Percentiles rank a stretch among this genome's conserved stretches.
These are phyloP conservation scores for Aurelia aurita DNA, from an alignment of 30 jellyfish, hydroid and myxozoan species.

Conservation along the genomic window DNA sequence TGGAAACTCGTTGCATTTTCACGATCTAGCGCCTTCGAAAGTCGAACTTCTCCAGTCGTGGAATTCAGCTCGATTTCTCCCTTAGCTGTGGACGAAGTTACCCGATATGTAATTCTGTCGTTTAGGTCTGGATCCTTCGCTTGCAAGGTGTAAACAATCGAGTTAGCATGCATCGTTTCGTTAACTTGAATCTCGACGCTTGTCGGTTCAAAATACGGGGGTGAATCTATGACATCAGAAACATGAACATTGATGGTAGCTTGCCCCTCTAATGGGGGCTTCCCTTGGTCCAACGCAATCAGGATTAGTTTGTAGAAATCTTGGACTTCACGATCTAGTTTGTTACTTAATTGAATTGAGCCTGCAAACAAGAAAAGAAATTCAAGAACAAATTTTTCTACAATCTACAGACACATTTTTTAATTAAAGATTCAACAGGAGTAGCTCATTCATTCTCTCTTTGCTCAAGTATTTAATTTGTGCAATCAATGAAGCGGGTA, in stretches of 20 bases:
- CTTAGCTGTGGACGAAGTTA: constrained; percentile 6
- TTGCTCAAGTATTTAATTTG: too few species aligned
- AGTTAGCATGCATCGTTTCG: constrained; percentile 40
- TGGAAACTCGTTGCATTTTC: constrained; percentile 40
- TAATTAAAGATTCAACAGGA: too few species aligned
- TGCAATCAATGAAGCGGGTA: too few species aligned
- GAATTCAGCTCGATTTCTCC: constrained; percentile 24
- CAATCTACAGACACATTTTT: too few species aligned
- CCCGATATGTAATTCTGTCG: constrained; percentile 38
- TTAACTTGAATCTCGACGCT: constrained; percentile 24
- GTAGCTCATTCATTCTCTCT: too few species aligned
- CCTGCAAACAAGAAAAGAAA: constrained; percentile 28
- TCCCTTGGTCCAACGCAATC: constrained; percentile 63
- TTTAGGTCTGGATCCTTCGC: constrained; percentile 61
- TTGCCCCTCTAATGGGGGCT: constrained; percentile 56
- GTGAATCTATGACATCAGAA: constrained; percentile 61
- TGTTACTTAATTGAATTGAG: constrained; percentile 16
- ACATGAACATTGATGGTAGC: constrained; percentile 28
- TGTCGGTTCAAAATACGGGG: constrained; percentile 67
- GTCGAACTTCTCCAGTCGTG: constrained; percentile 35
- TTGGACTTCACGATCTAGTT: constrained; percentile 61
- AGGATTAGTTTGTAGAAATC: constrained; percentile 25
- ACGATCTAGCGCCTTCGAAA: constrained; percentile 36
- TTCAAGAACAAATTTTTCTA: too few species aligned
- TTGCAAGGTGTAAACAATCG: constrained; percentile 41